Evolutionary conservation across 2,888 invertebrate genomes (phyloP).

Genomic region (Caenorhabditis japonica): DNA sequence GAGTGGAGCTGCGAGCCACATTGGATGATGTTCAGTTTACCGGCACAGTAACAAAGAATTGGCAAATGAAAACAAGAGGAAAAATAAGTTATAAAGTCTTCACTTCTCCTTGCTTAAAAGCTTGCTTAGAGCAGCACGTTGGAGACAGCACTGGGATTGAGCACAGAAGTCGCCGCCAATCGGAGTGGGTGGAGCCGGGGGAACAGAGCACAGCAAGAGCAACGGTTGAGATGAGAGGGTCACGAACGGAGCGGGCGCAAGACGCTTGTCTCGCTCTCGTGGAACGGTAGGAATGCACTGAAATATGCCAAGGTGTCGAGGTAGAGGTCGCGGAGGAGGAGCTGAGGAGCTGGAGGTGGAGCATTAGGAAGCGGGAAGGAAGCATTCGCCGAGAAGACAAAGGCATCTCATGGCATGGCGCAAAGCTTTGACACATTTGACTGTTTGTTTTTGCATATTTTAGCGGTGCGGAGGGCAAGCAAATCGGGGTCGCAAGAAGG

Average conservation of each 20-base stretch:
- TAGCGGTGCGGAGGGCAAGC: slow-evolving; percentile 16
- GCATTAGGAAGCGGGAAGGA: slow-evolving; percentile 31
- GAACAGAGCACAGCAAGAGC: slow-evolving; percentile 21
- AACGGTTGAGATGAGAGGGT: slow-evolving; percentile 44
- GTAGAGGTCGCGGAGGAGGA: slow-evolving; percentile 11
- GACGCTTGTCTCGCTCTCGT: slow-evolving; percentile 18
- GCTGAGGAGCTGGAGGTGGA: slow-evolving; percentile 15
- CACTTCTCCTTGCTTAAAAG: neutral
- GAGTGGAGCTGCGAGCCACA: slow-evolving; percentile 39
- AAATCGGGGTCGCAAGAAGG: slow-evolving; percentile 7
- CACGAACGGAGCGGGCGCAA: slow-evolving; percentile 40
- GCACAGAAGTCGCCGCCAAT: slow-evolving; percentile 52
- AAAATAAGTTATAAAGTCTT: neutral
- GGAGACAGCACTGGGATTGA: slow-evolving; percentile 43
- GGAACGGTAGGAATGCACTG: slow-evolving; percentile 30
- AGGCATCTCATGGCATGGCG: slow-evolving; percentile 45
- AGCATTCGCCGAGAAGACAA: slow-evolving; percentile 41
- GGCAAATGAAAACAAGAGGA: neutral
- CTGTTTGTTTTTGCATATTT: slow-evolving; percentile 50
- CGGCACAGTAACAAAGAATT: neutral
- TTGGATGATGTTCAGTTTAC: neutral
- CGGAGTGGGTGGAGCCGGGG: slow-evolving; percentile 44
- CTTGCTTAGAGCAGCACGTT: no score
- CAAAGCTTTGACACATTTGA: slow-evolving; percentile 44
- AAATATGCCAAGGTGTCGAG: slow-evolving; percentile 44